Evolutionary conservation across 2,797 vertebrate genomes (phyloP).

Genomic region (Phrynocephalus vlangalii): DNA sequence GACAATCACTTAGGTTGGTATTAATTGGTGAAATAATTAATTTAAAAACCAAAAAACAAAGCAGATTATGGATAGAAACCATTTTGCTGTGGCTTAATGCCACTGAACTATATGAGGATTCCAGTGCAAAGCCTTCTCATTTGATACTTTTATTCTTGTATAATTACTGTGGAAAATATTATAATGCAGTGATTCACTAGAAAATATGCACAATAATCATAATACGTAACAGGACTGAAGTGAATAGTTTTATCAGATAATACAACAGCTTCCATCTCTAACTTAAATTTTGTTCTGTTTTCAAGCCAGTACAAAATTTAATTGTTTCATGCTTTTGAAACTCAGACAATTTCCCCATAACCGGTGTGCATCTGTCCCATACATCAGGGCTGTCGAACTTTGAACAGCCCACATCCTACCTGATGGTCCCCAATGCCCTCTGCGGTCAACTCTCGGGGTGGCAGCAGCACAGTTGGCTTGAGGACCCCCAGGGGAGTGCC

Average conservation of each 20-base stretch:
- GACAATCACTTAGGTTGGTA: background rate
- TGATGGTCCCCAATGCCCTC: too few relatives aligned
- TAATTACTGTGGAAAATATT: conserved; percentile 3
- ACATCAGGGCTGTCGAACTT: background rate
- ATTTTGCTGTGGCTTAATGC: background rate
- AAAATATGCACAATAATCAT: background rate
- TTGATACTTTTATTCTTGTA: background rate
- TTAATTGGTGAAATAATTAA: background rate
- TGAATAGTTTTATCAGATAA: background rate
- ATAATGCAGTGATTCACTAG: conserved; percentile 4
- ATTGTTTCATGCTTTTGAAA: conserved; percentile 37
- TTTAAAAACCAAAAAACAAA: background rate
- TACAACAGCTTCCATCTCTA: background rate
- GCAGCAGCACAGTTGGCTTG: too few relatives aligned
- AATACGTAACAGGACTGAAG: background rate
- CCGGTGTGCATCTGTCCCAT: conserved; percentile 9
- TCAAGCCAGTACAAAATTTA: background rate
- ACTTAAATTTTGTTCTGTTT: conserved; percentile 23
- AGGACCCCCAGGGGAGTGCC: too few relatives aligned
- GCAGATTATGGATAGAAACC: background rate
- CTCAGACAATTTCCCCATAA: conserved; percentile 39
- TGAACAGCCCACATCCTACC: too few relatives aligned
- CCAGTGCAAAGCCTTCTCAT: background rate
- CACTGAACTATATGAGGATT: background rate
- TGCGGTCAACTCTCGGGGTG: too few relatives aligned